Evolutionary conservation across 2,888 invertebrate genomes (phyloP), one percentile per base, ranked within the genome.

Genomic region (Chymomyza fuscimana): DNA sequence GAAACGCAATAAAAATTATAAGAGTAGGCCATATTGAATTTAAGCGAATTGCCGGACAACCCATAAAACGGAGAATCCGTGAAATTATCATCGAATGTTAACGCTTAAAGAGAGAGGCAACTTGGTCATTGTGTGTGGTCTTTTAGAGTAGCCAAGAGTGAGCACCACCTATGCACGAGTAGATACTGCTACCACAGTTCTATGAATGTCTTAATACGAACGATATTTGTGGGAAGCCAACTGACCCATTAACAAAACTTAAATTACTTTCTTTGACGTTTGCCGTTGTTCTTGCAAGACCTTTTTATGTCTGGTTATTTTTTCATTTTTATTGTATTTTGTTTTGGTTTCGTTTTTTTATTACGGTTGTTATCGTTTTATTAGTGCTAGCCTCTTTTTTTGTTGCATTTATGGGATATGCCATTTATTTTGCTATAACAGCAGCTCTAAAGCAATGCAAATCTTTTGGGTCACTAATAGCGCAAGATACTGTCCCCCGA

Each of bases 241-340:
- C 81, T 80, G 81, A 81, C 81, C 81, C 76, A 80, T 74, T 80
- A 80, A 78, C 69, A 74, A 78, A 67, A 65, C 68, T 12, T 46
- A 72, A 72, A 76, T 78, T 79, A 80, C 80, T 79, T 77, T 80
- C 76, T 78, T 78, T 79, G 72, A 68, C 67, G 77, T 64, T 68
- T 70, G 64, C 59, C 40, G 67, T 25, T 63, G 12, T 51, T 12
- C 50, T 25, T 63, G 19, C 54, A 10, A 22, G 19, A 10, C 12
- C n/a, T 15, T 50, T 63, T 46, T 22, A 16, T 54, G 54, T 1
- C 54, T 54, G 16, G 32, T 54, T 64, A 12, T 64, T 54, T 22
- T 9, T 61, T 64, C n/a, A 32, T 40, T 56, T 16, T 62, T 40
- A 9, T 46, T 46, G 32, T 36, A 15, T 46, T 22, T 63, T 50